Conservation (phyloP, 2,113 vertebrate genomes). For the Pholis gunnellus region DNA sequence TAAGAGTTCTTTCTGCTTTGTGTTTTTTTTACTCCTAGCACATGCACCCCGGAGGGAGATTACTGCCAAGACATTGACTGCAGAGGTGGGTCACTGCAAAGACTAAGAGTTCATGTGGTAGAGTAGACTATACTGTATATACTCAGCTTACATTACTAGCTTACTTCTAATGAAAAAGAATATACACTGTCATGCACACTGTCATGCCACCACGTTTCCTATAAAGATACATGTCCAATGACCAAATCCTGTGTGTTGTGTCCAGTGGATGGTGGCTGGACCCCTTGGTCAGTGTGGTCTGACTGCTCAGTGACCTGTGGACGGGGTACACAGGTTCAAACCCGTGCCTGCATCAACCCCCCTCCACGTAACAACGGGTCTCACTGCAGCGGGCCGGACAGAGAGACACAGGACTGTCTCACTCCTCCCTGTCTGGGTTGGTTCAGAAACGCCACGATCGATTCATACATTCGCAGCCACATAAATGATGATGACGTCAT, state of each 20-base stretch:
- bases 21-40: slow-evolving; percentile 75
- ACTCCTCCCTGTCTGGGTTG: slow-evolving; percentile 81
- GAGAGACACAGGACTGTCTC: slow-evolving; percentile 81
- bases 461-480: too few relatives aligned
- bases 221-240: neutral
- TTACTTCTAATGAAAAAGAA: neutral
- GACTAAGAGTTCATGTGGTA: neutral
- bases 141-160: neutral
- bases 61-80: slow-evolving; percentile 87
- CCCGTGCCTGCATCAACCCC: slow-evolving; percentile 84
- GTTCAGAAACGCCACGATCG: neutral
- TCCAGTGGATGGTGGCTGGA: slow-evolving; percentile 88
- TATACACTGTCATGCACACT: too few relatives aligned
- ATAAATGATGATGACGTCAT: neutral
- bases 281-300: slow-evolving; percentile 91
- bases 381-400: slow-evolving; percentile 81
- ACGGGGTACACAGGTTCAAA: slow-evolving; percentile 80
- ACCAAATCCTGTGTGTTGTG: neutral
- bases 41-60: slow-evolving; percentile 90
- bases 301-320: slow-evolving; percentile 89
- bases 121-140: neutral
- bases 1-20: neutral
- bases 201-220: neutral
- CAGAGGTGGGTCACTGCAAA: slow-evolving; percentile 80
- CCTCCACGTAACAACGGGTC: slow-evolving; percentile 81